A percentile compares a stretch with the other conserved stretches of the same genome.
Conservation (phyloP, 2,113 vertebrate species). For the Hydropotes inermis region DNA sequence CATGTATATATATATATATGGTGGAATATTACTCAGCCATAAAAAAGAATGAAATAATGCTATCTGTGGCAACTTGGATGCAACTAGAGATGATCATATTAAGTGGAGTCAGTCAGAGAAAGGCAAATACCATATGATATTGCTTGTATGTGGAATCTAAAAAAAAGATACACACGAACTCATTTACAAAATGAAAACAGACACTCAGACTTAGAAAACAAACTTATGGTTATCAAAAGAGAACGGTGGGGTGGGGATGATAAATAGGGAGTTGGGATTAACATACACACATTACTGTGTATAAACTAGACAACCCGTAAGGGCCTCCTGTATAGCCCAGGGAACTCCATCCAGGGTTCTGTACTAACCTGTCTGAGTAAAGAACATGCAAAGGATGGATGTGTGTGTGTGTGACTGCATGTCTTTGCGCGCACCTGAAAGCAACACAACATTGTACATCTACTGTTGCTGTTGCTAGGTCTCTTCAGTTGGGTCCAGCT, state of each 20-base stretch:
- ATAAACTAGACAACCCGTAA: background rate
- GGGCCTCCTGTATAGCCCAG: background rate
- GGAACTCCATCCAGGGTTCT: background rate
- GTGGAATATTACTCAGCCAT: too few species aligned
- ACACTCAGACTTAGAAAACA: background rate
- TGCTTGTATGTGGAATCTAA: background rate
- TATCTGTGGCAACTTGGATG: too few species aligned
- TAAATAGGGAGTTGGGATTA: background rate
- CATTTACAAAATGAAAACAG: background rate
- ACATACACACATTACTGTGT: background rate
- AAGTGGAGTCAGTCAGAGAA: too few species aligned
- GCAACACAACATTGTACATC: fast-evolving
- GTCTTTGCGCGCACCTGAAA: fast-evolving
- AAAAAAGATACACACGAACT: background rate
- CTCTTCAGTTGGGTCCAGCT: background rate
- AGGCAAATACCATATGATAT: background rate
- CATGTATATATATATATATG: too few species aligned
- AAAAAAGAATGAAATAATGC: too few species aligned
- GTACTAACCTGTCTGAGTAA: background rate
- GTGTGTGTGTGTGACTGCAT: fast-evolving
- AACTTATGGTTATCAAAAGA: background rate
- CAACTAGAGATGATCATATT: too few species aligned
- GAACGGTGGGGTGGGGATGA: background rate
- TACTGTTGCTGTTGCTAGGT: background rate
- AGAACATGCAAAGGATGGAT: background rate